phyloP scores from a whole-genome alignment of 2,888 invertebrate genomes.

The Asteroscopus sphinx region DNA sequence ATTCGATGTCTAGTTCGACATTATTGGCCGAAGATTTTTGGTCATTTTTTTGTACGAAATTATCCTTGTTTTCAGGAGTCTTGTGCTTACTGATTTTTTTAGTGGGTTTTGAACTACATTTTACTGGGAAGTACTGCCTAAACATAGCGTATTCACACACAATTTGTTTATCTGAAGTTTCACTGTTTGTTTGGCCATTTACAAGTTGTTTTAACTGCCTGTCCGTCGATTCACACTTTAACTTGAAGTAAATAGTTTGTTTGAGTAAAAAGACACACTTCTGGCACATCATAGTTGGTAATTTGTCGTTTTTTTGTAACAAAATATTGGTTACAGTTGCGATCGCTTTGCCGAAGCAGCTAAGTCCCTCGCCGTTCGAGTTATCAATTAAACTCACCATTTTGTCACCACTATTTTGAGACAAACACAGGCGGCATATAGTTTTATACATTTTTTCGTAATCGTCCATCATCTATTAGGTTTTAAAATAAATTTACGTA shows the following conservation, averaged over 20 bases:
- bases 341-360: slow-evolving; percentile 74
- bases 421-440: slow-evolving; percentile 79
- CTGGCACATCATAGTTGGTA: slow-evolving; percentile 75
- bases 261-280: slow-evolving; percentile 74
- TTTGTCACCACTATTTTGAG: slow-evolving; percentile 61
- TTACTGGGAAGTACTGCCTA: slow-evolving; percentile 62
- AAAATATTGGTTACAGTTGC: slow-evolving; percentile 69
- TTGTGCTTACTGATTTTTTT: background rate
- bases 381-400: slow-evolving; percentile 75
- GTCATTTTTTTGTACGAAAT: background rate
- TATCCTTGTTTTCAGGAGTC: background rate
- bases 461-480: slow-evolving; percentile 61
- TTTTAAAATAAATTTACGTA: background rate
- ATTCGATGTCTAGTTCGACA: background rate
- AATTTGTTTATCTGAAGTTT: slow-evolving; percentile 54
- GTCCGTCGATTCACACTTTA: slow-evolving; percentile 75
- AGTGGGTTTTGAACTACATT: slow-evolving; percentile 12
- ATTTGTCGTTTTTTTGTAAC: slow-evolving; percentile 67
- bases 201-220: slow-evolving; percentile 61
- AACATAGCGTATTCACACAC: slow-evolving; percentile 70
- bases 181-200: slow-evolving; percentile 35
- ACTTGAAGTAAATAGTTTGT: slow-evolving; percentile 77
- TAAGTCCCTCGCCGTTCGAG: slow-evolving; percentile 66
- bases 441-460: slow-evolving; percentile 70
- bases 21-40: background rate